Evolutionary conservation across 2,888 invertebrate genomes (phyloP), one percentile per base, ranked within the genome.

Genomic region (Tupiocoris notatus): DNA sequence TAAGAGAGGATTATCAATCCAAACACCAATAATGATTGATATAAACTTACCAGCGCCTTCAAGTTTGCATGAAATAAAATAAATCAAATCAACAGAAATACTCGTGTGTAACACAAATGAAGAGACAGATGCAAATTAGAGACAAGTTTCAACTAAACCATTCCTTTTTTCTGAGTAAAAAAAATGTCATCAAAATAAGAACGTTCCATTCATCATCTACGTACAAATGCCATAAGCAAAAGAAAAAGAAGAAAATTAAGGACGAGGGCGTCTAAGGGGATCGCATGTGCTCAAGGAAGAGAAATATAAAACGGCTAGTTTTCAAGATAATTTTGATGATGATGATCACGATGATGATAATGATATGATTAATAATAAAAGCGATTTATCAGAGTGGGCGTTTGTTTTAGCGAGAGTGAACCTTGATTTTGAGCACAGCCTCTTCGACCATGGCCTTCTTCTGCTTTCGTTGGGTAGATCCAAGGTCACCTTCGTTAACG

Each of bases 381-480:
- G 20, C 20, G 63, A 63, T 39, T 7, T 24, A 64, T 39, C 12
- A 59, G 59, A 59, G 57, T 57, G 59, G 70, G 70, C 70, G n/a
- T 70, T 70, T 70, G 22, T 62, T 58, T 62, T 20, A 20, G 54
- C 20, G 25, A 62, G 73, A 57, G 56, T 61, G 73, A 73, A 73
- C 92, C 92, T 93, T 92, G 84, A 92, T 91, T 86, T 92, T 92
- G 85, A 90, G 89, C 86, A 92, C 92, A 82, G 93, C 92, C 85
- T 92, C 92, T 86, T 92, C 92, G 83, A 93, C 92, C 92, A 92
- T 92, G 87, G 91, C 90, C 89, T 92, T 92, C 90, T 92, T 92
- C 86, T 89, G 91, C 83, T 92, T 87, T 85, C 91, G 89, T 83
- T 91, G 87, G 82, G 90, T 87, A 82, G 90, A 86, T 81, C 85